Percentiles rank a stretch among this genome's conserved stretches.
Evolutionary conservation across 2,888 invertebrate genomes (phyloP).

Genomic region (Zele albiditarsus): DNA sequence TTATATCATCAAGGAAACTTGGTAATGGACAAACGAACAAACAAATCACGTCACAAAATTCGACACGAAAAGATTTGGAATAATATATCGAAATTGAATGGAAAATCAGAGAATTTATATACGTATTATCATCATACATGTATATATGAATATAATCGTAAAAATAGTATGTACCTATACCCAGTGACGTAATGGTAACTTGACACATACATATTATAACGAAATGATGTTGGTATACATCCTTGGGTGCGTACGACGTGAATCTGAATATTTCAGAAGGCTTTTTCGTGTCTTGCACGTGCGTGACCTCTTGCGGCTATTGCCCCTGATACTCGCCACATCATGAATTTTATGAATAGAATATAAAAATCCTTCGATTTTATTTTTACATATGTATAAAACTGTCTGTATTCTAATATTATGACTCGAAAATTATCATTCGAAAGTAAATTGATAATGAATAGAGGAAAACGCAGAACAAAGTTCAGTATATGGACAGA

Average conservation of each 20-base stretch:
- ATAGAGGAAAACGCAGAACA: no score
- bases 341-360: constrained; percentile 7
- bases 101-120: background rate
- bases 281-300: constrained; percentile 26
- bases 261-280: constrained; percentile 28
- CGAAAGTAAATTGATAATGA: background rate
- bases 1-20: no score
- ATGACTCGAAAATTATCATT: background rate
- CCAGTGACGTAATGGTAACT: constrained; percentile 15
- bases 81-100: background rate
- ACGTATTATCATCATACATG: background rate
- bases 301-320: constrained; percentile 30
- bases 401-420: background rate
- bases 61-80: background rate
- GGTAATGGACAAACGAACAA: no score
- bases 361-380: constrained; percentile 15
- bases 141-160: background rate
- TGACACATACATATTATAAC: constrained; percentile 2
- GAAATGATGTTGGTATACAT: constrained; percentile 16
- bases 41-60: background rate
- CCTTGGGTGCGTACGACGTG: background rate
- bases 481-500: no score
- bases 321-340: constrained; percentile 11
- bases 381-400: background rate
- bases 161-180: background rate